These are phyloP conservation scores for Clistopyga incitator DNA, from an alignment of 2,888 invertebrate genomes.

Conservation along the genomic window DNA sequence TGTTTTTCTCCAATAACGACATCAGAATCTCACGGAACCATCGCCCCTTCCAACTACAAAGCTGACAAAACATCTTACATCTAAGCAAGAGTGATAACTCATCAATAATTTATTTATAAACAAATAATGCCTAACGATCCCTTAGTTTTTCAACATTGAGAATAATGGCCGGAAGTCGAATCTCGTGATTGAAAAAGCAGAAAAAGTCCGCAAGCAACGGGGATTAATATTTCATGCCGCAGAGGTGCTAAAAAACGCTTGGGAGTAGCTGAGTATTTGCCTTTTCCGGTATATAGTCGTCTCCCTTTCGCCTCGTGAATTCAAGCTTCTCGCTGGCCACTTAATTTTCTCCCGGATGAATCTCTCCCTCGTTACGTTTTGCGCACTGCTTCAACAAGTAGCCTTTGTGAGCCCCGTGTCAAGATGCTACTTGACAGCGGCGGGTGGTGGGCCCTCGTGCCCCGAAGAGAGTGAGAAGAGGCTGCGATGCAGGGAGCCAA, in stretches of 20 bases:
- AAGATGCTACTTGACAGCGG: constrained; percentile 81
- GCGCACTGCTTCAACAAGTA: constrained; percentile 79
- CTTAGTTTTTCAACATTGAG: too few relatives aligned
- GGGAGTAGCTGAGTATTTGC: constrained; percentile 25
- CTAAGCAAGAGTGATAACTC: too few relatives aligned
- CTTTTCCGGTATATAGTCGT: constrained; percentile 10
- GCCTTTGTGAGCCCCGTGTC: constrained; percentile 81
- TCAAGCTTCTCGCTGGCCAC: not conserved
- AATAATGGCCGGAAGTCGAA: too few relatives aligned
- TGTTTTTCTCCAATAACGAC: constrained; percentile 1
- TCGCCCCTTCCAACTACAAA: not conserved
- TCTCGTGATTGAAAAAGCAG: too few relatives aligned
- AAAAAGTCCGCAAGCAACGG: too few relatives aligned
- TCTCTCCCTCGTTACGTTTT: constrained; percentile 62
- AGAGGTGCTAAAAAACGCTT: too few relatives aligned
- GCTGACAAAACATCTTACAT: too few relatives aligned
- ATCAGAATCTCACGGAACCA: not conserved
- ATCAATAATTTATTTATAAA: too few relatives aligned
- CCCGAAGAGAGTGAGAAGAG: not conserved
- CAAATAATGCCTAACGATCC: too few relatives aligned
- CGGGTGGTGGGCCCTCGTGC: constrained; percentile 23
- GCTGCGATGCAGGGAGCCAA: constrained; percentile 47
- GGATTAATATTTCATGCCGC: too few relatives aligned
- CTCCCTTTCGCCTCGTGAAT: constrained; percentile 17
- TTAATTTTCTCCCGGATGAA: constrained; percentile 64